These are phyloP conservation scores for Catharus bicknelli DNA, from an alignment of 2,113 vertebrate genomes.

Conservation along the genomic window DNA sequence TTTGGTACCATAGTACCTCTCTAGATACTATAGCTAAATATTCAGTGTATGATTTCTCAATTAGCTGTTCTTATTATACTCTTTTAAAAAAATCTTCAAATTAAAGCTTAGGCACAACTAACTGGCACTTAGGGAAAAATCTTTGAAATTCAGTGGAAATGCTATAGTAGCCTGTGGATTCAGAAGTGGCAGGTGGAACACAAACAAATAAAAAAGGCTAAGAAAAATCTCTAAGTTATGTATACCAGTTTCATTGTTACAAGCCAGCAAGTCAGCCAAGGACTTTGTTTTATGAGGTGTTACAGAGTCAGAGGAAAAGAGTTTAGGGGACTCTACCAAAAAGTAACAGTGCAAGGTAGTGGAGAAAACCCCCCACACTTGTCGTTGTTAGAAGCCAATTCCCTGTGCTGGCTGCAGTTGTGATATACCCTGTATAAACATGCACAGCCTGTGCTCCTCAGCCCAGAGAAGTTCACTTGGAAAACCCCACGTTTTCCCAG, in stretches of 20 bases:
- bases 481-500: neutral
- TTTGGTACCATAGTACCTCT: neutral
- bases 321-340: neutral
- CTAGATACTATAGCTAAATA: neutral
- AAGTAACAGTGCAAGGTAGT: neutral
- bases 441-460: neutral
- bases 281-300: constrained; percentile 12
- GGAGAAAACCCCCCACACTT: neutral
- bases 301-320: neutral
- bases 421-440: neutral
- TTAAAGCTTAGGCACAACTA: neutral
- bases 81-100: neutral
- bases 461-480: neutral
- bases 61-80: neutral
- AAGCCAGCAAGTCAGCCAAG: neutral
- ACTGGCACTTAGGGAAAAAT: neutral
- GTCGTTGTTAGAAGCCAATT: neutral
- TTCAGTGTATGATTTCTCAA: neutral
- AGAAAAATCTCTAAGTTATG: neutral
- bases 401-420: neutral
- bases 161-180: neutral
- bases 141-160: neutral
- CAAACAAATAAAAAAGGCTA: neutral
- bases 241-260: neutral
- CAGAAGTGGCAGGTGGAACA: neutral